Conservation (phyloP, 2,113 vertebrate species). For the Pycnonotus jocosus region DNA sequence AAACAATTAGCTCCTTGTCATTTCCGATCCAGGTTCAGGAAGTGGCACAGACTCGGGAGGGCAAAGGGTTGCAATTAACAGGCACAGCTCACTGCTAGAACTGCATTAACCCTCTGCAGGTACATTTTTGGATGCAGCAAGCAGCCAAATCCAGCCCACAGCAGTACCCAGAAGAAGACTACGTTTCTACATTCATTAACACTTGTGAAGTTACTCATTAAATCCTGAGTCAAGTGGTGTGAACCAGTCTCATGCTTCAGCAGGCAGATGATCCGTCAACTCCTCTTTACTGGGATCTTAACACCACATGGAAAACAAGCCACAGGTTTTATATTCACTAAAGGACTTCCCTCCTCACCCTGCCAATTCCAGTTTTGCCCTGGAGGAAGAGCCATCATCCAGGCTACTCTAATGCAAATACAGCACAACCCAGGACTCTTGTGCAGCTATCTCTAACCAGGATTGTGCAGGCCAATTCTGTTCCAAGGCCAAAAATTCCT, state of each 20-base stretch:
- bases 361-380: background rate
- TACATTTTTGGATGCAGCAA: background rate
- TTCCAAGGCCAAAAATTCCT: background rate
- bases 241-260: background rate
- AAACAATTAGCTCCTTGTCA: background rate
- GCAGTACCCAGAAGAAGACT: background rate
- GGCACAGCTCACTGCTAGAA: background rate
- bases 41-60: background rate
- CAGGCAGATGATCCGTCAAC: background rate
- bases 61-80: background rate
- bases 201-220: background rate
- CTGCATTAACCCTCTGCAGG: background rate
- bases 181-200: background rate
- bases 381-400: background rate
- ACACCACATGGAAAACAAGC: background rate
- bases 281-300: background rate
- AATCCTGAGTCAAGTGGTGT: background rate
- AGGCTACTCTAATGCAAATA: background rate
- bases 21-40: constrained; percentile 10
- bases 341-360: background rate
- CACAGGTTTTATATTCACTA: background rate
- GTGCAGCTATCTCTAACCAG: background rate
- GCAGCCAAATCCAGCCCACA: background rate
- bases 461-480: background rate
- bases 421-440: background rate